phyloP scores from a whole-genome alignment of 2,113 vertebrate genomes.

The Antechinus stuartii region DNA sequence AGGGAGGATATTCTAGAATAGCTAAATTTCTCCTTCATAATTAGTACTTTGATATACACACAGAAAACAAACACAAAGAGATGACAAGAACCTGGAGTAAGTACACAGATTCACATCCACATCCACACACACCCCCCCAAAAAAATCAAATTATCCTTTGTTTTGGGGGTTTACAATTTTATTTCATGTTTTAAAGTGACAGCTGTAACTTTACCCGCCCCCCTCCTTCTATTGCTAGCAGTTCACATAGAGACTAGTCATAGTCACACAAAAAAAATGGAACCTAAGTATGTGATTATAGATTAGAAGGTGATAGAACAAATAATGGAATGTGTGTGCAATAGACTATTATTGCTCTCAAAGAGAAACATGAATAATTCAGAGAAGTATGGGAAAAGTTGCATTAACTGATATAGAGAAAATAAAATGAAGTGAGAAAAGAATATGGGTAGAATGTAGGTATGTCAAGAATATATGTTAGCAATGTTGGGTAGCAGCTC shows the following conservation, averaged over 20 bases:
- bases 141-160: background rate
- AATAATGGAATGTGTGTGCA: background rate
- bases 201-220: background rate
- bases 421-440: background rate
- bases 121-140: too few species aligned
- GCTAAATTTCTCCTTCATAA: background rate
- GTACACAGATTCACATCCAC: background rate
- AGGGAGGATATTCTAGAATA: background rate
- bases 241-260: background rate
- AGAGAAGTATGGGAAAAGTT: background rate
- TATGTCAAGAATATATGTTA: background rate
- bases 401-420: background rate
- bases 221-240: background rate
- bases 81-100: background rate
- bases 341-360: background rate
- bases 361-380: background rate
- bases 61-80: background rate
- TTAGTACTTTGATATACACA: background rate
- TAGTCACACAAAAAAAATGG: background rate
- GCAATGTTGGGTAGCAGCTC: background rate
- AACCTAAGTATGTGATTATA: background rate
- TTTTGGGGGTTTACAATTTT: background rate
- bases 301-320: background rate
- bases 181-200: background rate
- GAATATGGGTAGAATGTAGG: background rate